Conservation (phyloP, 2,797 vertebrate species). For the Chaetophractus vellerosus region DNA sequence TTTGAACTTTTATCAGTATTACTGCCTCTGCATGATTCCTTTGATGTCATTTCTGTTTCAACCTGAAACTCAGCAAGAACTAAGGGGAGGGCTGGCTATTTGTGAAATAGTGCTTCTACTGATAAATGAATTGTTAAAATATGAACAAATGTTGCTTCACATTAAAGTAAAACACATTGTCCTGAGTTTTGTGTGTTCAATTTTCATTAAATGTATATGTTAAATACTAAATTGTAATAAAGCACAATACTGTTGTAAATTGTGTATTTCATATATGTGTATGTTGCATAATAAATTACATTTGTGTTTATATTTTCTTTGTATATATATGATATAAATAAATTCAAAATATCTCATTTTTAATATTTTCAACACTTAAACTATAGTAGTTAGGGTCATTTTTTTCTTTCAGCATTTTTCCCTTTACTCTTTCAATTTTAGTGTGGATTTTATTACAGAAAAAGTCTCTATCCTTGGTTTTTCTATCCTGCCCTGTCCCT, state of each 20-base stretch:
- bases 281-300: background rate
- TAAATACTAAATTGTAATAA: background rate
- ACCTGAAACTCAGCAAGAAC: background rate
- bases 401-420: constrained; percentile 6
- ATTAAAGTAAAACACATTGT: constrained; percentile 25
- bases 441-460: constrained; percentile 68
- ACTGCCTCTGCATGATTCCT: background rate
- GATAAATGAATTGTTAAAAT: background rate
- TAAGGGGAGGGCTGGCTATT: background rate
- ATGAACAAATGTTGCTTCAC: constrained; percentile 7
- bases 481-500: constrained; percentile 46
- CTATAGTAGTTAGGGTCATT: background rate
- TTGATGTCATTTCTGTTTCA: constrained; percentile 27
- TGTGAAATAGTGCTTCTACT: background rate
- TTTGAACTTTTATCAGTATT: constrained; percentile 10
- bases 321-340: background rate
- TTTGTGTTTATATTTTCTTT: background rate
- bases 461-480: constrained; percentile 7
- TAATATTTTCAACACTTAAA: constrained; percentile 33
- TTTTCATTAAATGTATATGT: constrained; percentile 8
- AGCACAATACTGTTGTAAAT: background rate
- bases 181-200: background rate
- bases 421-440: constrained; percentile 32
- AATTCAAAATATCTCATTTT: constrained; percentile 30
- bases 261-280: background rate